These are phyloP conservation scores for Crepidodera aurea DNA, from an alignment of 2,888 invertebrate genomes.

Conservation along the genomic window DNA sequence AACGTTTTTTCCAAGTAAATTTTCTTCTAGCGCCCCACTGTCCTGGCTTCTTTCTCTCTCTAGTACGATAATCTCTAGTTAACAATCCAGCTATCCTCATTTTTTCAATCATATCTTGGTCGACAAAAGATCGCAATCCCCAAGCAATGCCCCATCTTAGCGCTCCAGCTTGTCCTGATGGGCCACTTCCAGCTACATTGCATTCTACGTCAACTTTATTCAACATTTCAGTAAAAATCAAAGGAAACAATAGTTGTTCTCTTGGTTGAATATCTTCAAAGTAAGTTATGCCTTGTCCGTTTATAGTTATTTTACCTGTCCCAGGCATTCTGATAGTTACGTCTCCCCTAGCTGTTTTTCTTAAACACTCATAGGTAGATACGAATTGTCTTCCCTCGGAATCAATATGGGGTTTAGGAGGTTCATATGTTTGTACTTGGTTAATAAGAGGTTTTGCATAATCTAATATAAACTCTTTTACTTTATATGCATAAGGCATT, in stretches of 20 bases:
- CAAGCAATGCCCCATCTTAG: constrained; percentile 88
- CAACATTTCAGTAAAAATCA: constrained; percentile 79
- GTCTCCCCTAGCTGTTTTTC: constrained; percentile 77
- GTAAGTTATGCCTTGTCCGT: constrained; percentile 80
- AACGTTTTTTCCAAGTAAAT: constrained; percentile 92
- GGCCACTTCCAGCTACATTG: constrained; percentile 75
- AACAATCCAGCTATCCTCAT: constrained; percentile 93
- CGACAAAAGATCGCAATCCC: constrained; percentile 84
- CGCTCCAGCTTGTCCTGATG: constrained; percentile 86
- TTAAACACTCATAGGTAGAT: constrained; percentile 75
- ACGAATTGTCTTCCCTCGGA: constrained; percentile 75
- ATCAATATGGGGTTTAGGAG: constrained; percentile 75
- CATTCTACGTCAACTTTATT: constrained; percentile 86
- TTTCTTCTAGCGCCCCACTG: constrained; percentile 90
- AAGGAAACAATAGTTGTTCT: constrained; percentile 86
- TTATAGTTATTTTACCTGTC: constrained; percentile 82
- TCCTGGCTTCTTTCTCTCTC: constrained; percentile 93
- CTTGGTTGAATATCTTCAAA: constrained; percentile 76
- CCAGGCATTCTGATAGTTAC: constrained; percentile 86
- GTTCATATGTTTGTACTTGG: constrained; percentile 67
- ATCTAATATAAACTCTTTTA: constrained; percentile 76
- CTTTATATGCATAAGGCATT: constrained; percentile 76
- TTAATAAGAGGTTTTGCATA: constrained; percentile 70
- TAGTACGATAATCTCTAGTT: constrained; percentile 77
- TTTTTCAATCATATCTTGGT: constrained; percentile 75